Percentiles rank a stretch among this genome's conserved stretches.
Conservation (phyloP, 1,140 invertebrate genomes). For the Neoseiulus cucumeris region DNA sequence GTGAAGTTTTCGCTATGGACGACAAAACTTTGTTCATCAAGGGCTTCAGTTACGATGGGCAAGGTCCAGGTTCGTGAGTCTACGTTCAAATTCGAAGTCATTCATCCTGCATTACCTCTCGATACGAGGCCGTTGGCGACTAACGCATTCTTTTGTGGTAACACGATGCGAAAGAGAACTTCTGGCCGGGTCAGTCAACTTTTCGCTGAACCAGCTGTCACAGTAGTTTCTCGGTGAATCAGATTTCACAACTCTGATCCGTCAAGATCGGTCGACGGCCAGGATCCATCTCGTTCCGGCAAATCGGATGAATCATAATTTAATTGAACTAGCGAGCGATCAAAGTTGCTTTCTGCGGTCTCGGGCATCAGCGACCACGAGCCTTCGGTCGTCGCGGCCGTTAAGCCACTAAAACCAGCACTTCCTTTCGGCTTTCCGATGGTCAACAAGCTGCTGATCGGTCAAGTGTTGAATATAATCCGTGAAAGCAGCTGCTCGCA, state of each 20-base stretch:
- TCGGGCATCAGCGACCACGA: no score
- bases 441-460: background rate
- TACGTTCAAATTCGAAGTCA: background rate
- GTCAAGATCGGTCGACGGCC: no score
- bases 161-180: background rate
- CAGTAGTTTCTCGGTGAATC: no score
- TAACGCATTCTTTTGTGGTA: background rate
- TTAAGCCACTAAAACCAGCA: no score
- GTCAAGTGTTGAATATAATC: background rate
- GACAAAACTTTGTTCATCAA: constrained; percentile 61
- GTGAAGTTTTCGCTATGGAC: constrained; percentile 67
- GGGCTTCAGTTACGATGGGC: constrained; percentile 67
- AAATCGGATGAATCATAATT: no score
- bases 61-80: constrained; percentile 54
- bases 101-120: background rate
- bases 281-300: no score
- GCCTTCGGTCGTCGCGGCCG: no score
- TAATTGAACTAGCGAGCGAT: no score
- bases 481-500: background rate
- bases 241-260: no score
- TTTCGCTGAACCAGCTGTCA: background rate
- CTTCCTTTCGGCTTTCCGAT: background rate
- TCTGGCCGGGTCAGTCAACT: background rate
- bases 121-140: background rate
- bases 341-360: no score